Conservation (phyloP, 2,797 vertebrate genomes). For the Lindbergichthys nudifrons region DNA sequence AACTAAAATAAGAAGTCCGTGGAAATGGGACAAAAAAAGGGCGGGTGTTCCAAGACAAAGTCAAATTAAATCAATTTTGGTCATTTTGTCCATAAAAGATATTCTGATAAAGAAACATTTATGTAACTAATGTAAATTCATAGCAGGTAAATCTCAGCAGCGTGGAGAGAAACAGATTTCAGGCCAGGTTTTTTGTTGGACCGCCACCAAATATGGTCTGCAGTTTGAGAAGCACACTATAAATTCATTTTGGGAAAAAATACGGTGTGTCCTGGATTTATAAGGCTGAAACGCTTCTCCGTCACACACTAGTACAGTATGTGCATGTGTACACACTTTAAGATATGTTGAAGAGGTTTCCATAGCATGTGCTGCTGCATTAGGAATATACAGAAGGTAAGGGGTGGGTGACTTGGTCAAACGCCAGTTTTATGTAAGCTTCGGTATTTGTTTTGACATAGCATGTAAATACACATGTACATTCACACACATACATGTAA, state of each 20-base stretch:
- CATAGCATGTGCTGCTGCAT: slow-evolving; percentile 32
- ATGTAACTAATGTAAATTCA: slow-evolving; percentile 53
- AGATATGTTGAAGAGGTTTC: slow-evolving; percentile 26
- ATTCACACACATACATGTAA: slow-evolving; percentile 1
- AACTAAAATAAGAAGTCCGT: slow-evolving; percentile 31
- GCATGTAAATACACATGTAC: slow-evolving; percentile 20
- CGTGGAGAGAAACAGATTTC: slow-evolving; percentile 48
- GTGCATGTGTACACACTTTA: not conserved
- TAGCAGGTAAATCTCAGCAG: slow-evolving; percentile 52
- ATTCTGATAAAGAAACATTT: slow-evolving; percentile 57
- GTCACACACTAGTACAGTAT: slow-evolving; percentile 21
- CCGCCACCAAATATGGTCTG: slow-evolving; percentile 62
- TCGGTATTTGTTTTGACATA: slow-evolving; percentile 28
- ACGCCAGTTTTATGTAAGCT: slow-evolving; percentile 24
- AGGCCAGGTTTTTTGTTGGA: slow-evolving; percentile 48
- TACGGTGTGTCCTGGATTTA: slow-evolving; percentile 29
- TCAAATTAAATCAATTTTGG: slow-evolving; percentile 59
- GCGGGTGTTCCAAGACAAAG: slow-evolving; percentile 40
- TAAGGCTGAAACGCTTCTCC: slow-evolving; percentile 17
- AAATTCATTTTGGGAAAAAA: slow-evolving; percentile 39
- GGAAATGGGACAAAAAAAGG: slow-evolving; percentile 37
- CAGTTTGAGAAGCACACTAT: slow-evolving; percentile 38
- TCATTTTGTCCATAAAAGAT: slow-evolving; percentile 55
- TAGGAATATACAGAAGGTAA: slow-evolving; percentile 28
- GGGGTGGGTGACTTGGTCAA: slow-evolving; percentile 24